Evolutionary conservation across 2,797 vertebrate genomes (phyloP).

Genomic region (Cynopterus sphinx): DNA sequence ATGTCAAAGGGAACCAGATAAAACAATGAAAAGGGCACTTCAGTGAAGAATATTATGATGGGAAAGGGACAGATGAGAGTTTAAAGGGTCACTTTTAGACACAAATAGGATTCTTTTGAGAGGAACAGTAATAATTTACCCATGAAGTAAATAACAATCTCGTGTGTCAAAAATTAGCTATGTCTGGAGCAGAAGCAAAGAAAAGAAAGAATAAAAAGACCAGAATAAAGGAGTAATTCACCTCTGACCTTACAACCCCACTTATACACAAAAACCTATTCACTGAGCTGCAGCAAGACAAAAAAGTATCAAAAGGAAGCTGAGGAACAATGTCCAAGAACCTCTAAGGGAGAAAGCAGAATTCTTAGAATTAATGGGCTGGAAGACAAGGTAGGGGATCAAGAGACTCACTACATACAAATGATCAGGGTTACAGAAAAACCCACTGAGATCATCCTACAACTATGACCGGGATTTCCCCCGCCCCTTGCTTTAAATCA

Average conservation of each 20-base stretch:
- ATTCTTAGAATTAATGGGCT: background rate
- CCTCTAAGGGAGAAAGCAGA: background rate
- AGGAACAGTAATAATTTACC: background rate
- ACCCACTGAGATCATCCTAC: constrained; percentile 23
- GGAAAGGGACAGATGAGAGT: background rate
- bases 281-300: background rate
- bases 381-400: background rate
- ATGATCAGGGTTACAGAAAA: constrained; percentile 43
- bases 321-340: background rate
- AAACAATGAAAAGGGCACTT: background rate
- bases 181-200: background rate
- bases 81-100: background rate
- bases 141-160: constrained; percentile 37
- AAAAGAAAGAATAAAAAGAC: constrained; percentile 11
- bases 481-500: background rate
- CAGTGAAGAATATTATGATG: background rate
- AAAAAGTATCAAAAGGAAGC: background rate
- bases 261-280: constrained; percentile 42
- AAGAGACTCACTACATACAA: background rate
- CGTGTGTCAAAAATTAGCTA: constrained; percentile 26
- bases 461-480: background rate
- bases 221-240: constrained; percentile 22
- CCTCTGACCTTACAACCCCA: background rate
- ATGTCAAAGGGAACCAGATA: background rate
- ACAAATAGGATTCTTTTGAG: background rate